Evolutionary conservation across 2,113 vertebrate species (phyloP).

Genomic region (Phylloscopus whistleri): DNA sequence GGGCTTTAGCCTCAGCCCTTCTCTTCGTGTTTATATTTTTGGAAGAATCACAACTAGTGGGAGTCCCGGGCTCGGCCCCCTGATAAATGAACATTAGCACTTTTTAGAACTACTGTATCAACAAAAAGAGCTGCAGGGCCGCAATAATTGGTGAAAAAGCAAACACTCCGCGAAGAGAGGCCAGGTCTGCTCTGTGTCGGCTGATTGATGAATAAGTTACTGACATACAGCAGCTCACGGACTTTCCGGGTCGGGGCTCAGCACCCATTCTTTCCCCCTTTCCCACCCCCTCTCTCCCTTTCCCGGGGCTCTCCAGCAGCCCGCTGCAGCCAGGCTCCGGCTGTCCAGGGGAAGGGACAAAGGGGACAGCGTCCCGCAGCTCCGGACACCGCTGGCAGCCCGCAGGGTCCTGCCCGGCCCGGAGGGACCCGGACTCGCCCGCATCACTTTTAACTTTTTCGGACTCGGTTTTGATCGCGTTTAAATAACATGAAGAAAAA

Average conservation of each 20-base stretch:
- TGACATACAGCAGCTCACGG: conserved; percentile 61
- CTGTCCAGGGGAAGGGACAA: neutral
- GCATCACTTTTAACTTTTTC: neutral
- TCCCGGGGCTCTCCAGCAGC: neutral
- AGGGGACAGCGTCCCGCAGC: neutral
- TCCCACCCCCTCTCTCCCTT: neutral
- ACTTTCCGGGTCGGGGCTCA: conserved; percentile 59
- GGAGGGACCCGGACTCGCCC: neutral
- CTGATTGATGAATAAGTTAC: conserved; percentile 78
- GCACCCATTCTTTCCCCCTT: neutral
- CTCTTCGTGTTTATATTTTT: conserved; percentile 94
- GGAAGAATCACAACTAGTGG: conserved; percentile 88
- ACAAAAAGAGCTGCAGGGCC: conserved; percentile 82
- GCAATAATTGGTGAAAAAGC: conserved; percentile 95
- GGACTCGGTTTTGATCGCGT: neutral
- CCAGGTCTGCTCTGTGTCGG: conserved; percentile 81
- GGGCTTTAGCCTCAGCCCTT: conserved; percentile 83
- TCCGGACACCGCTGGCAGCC: neutral
- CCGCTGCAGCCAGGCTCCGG: neutral
- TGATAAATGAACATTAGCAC: conserved; percentile 96
- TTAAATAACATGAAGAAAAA: neutral
- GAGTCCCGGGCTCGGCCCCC: conserved; percentile 77
- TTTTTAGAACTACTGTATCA: conserved; percentile 90
- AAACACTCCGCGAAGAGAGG: conserved; percentile 82
- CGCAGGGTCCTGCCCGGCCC: neutral